A percentile compares a stretch with the other conserved stretches of the same genome.
Evolutionary conservation across 2,797 vertebrate species (phyloP).

Genomic region (Propithecus perrieri): DNA sequence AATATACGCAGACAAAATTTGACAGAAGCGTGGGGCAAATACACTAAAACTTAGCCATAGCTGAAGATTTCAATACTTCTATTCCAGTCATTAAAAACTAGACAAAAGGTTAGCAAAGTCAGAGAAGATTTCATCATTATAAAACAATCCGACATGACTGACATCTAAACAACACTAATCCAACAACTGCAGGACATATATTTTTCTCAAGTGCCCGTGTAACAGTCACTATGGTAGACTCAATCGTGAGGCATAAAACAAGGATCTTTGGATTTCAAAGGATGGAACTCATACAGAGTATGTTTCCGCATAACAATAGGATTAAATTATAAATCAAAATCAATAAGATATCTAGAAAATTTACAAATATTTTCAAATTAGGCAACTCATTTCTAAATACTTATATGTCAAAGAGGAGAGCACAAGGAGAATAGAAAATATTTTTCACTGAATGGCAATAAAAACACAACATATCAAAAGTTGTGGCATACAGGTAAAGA

Average conservation of each 20-base stretch:
- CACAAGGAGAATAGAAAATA: not conserved
- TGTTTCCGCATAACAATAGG: not conserved
- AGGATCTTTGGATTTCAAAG: not conserved
- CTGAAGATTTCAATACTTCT: not conserved
- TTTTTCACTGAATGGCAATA: not conserved
- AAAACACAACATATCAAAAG: not conserved
- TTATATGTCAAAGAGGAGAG: not conserved
- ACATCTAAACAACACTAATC: not conserved
- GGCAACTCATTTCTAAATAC: not conserved
- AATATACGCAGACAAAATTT: not conserved
- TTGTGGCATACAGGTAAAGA: not conserved
- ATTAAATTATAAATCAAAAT: not conserved
- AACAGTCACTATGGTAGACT: not conserved
- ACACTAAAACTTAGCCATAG: not conserved
- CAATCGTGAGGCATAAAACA: not conserved
- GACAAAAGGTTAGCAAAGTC: not conserved
- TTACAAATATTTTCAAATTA: not conserved
- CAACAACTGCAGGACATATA: not conserved
- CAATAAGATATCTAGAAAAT: not conserved
- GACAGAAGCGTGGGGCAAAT: not conserved
- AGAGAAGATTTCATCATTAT: not conserved
- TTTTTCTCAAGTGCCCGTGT: not conserved
- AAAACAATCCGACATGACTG: not conserved
- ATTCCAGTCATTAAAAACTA: not conserved
- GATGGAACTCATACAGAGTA: not conserved